phyloP scores from a whole-genome alignment of 2,113 vertebrate genomes.

The Corythoichthys haematopterus region DNA sequence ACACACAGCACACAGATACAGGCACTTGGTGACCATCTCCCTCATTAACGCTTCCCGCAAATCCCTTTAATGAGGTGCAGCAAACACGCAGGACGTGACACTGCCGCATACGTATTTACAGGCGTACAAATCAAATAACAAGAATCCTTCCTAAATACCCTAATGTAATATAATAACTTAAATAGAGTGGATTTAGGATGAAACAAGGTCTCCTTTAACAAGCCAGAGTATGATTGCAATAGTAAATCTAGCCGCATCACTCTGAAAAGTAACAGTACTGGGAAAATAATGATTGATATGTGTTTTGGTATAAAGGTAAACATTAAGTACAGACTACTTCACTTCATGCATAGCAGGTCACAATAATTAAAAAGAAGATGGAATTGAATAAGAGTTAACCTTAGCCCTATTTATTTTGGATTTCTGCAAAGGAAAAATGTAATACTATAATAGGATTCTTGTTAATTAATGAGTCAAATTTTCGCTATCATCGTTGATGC shows the following conservation, averaged over 20 bases:
- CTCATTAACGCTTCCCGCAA: conserved; percentile 47
- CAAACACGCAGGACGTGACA: conserved; percentile 25
- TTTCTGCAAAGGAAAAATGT: no score
- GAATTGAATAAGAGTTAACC: no score
- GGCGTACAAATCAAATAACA: conserved; percentile 22
- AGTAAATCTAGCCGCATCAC: background rate
- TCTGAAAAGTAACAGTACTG: background rate
- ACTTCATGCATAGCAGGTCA: no score
- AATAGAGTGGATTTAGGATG: background rate
- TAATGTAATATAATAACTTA: background rate
- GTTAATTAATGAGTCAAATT: no score
- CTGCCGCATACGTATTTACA: background rate
- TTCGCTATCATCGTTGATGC: no score
- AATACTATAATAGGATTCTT: no score
- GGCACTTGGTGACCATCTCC: conserved; percentile 41
- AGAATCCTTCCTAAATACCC: background rate
- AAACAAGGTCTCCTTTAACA: background rate
- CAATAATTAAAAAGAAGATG: no score
- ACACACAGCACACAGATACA: conserved; percentile 21
- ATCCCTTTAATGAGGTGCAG: conserved; percentile 38
- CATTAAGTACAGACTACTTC: background rate
- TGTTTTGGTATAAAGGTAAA: background rate
- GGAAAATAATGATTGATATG: background rate
- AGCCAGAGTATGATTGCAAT: background rate
- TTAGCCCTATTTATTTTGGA: no score